Evolutionary conservation across 2,113 vertebrate species (phyloP), one percentile per base, ranked within the genome.

Genomic region (Limanda limanda): DNA sequence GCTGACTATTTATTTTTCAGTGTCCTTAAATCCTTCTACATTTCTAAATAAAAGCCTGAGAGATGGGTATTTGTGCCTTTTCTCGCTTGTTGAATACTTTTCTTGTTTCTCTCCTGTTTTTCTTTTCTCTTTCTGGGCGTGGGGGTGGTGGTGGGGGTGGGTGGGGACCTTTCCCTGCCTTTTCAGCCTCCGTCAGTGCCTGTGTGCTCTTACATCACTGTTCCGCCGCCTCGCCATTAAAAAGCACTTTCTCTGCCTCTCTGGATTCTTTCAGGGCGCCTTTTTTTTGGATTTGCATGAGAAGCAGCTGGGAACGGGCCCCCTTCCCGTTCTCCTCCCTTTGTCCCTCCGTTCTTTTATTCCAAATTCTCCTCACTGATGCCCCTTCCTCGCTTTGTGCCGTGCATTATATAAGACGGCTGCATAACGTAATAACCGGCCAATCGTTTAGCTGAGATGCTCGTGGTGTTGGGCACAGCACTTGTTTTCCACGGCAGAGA

Each of bases 271-370:
- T 81, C 74, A 74, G 23, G 27, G 60, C 15, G 54, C 47, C 47
- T 58, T 71, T 55, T 73, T 55, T 73, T 56, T 13, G 21, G 3
- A 80, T 88, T 89, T 87, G 86, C 74, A 87, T 89, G 75, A 89
- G 67, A 86, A 89, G 70, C 73, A 52, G 66, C 62, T 6, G 52
- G 78, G 57, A 78, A 14, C 1, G 58, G 78, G 66, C 71, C 84
- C 83, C 82, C 14, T 67, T 72, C 71, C 61, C 51, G 2, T 70
- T 83, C 82, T 68, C 52, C 78, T 74, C 63, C 63, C 68, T 86
- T 84, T 87, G 71, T 79, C 69, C 77, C 24, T 4, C 55, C 8
- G 35, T 65, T 88, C 81, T 89, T 78, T 91, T 73, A 83, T 81
- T 77, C 86, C 40, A 52, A 45, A 76, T 67, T 45, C 77, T 66